These are phyloP conservation scores for Rhynchotus rufescens DNA, from an alignment of 2,797 vertebrate species.

Conservation along the genomic window DNA sequence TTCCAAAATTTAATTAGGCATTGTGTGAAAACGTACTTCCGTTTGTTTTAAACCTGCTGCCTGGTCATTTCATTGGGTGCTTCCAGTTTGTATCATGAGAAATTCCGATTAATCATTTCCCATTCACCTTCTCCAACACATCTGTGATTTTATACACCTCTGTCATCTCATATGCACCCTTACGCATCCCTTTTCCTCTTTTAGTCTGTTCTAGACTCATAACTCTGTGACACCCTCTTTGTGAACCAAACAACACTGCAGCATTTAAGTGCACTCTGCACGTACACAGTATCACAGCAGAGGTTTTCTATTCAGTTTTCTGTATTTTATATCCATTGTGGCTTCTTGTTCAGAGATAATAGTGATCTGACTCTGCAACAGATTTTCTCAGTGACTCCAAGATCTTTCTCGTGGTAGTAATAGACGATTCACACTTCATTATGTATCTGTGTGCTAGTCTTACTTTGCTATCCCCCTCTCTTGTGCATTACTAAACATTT, in stretches of 20 bases:
- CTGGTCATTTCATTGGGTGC: neutral
- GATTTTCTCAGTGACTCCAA: accelerated
- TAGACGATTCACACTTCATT: neutral
- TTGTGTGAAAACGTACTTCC: constrained; percentile 30
- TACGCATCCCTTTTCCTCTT: neutral
- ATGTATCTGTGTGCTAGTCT: neutral
- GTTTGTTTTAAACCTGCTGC: constrained; percentile 13
- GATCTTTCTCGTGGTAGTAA: neutral
- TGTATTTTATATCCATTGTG: neutral
- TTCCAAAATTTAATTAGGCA: constrained; percentile 25
- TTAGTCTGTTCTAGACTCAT: neutral
- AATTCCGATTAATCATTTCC: constrained; percentile 21
- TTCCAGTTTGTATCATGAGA: neutral
- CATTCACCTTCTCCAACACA: neutral
- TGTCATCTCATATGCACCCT: neutral
- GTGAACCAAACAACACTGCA: neutral
- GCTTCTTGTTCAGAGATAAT: neutral
- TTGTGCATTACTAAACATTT: neutral
- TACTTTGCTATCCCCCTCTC: neutral
- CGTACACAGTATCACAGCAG: neutral
- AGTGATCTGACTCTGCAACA: neutral
- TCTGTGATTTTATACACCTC: neutral
- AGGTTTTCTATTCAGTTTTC: neutral
- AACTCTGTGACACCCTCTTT: neutral
- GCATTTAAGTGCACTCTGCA: neutral